A percentile compares a stretch with the other conserved stretches of the same genome.
Evolutionary conservation across 2,113 vertebrate species (phyloP).

Genomic region (Porphyrio hochstetteri): DNA sequence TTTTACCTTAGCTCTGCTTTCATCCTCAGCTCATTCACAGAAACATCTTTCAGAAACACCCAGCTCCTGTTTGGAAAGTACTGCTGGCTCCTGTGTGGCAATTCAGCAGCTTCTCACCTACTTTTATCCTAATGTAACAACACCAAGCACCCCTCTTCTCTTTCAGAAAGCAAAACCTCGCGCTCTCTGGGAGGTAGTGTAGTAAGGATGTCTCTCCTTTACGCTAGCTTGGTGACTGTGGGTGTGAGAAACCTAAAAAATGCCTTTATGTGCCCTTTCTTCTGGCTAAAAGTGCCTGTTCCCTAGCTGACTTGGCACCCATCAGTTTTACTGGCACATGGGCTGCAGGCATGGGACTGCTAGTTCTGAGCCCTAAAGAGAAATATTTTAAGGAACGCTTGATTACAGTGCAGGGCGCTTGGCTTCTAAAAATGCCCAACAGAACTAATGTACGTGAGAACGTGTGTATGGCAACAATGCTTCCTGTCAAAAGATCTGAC

Average conservation of each 20-base stretch:
- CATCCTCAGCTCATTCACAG: not conserved
- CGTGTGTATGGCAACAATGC: not conserved
- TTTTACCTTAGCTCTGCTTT: not conserved
- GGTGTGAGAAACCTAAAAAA: not conserved
- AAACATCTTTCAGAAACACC: not conserved
- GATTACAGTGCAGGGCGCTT: slow-evolving; percentile 39
- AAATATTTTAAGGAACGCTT: slow-evolving; percentile 54
- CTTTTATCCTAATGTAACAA: not conserved
- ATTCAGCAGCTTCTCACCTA: not conserved
- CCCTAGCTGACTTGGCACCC: slow-evolving; percentile 1
- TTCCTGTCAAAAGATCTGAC: not conserved
- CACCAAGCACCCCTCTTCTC: not conserved
- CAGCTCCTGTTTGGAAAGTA: not conserved
- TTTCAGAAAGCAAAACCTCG: not conserved
- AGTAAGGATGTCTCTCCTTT: not conserved
- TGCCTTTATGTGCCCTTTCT: not conserved
- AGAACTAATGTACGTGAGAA: not conserved
- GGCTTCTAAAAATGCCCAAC: slow-evolving; percentile 15
- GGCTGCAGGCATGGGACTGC: slow-evolving; percentile 6
- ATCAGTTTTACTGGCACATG: not conserved
- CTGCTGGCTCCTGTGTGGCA: not conserved
- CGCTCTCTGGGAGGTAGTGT: not conserved
- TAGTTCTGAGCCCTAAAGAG: slow-evolving; percentile 9
- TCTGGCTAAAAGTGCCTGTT: not conserved
- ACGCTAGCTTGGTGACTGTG: not conserved